Base-by-base conservation (phyloP, 2,113 vertebrate species). In the Marmota monax region DNA sequence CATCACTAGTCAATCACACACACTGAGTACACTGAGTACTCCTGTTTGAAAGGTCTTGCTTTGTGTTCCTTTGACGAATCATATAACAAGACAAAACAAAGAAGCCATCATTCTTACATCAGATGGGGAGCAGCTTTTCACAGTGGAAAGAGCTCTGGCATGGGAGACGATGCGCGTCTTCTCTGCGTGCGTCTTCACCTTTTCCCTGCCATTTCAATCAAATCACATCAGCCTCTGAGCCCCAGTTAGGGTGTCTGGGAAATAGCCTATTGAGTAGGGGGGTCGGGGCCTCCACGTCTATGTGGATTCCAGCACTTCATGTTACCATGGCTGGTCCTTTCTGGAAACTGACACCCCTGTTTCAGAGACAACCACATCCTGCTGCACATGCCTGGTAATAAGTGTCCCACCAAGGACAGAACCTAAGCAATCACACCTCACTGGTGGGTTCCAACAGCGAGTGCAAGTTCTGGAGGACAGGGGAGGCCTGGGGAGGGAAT, bases 361-460 rank as follows among this genome's bases (percentile, higher is more conserved):
- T 80, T 37, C 13, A 84, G 72, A 86, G 42, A 51, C 9, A 56
- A 51, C 4, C 20, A 9, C 16, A 14, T 51, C 45, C 34, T 84
- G 18, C 7, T 45, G 17, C 6, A 18, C 2, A 4, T 10, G 4
- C 39, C 56, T 18, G 7, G 56, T 22, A 39, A 3, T 17, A 3
- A 56, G 27, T 25, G 29, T 45, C 53, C 34, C 17, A 5, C 5
- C 32, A 10, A 87, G 17, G 18, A 67, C 70, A 70, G 63, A 25
- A 51, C 7, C 17, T 34, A 37, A 86, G 17, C 14, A 32, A 25
- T 48, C 51, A 48, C 32, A 20, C 9, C 5, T 5, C 51, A 76
- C 20, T 16, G 0, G 0, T 17, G 16, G 39, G 32, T 1, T 5
- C 34, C 32, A 65, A 23, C 34, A 7, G 9, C 5, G 20, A 76